Base-by-base conservation (phyloP, 1,140 invertebrate species). In the Himalopsyche phryganea region DNA sequence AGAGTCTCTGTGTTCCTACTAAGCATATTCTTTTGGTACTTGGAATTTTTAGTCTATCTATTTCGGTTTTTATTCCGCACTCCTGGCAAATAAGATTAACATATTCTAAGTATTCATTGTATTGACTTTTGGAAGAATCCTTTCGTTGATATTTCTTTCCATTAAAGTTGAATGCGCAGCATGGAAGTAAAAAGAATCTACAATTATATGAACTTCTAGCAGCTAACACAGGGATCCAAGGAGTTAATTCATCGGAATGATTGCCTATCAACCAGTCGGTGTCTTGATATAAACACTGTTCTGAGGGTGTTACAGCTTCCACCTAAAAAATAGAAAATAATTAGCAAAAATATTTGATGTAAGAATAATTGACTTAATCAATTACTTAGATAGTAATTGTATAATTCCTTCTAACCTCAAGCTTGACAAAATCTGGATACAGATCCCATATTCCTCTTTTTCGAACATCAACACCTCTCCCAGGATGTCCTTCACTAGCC, bases 201-300 rank as follows among this genome's bases (percentile, higher is more conserved):
- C 86, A 86, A 48, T 79, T 73, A 58, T 80, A 78, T 3, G 85
- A 82, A 72, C 82, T 84, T 55, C 82, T 83, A 0, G 90, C 84
- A 33, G 95, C 89, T 53, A 98, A 87, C 1, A 98, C 86, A 32
- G 96, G 95, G 65, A 99, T 88, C 96, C 96, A 99, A 5, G 96
- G 95, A 20, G 96, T 98, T 5, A 99, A 73, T 71, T 98, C 96
- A 81, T 98, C 97, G 36, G 94, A 96, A 79, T 99, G 97, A 81
- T 99, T 99, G 38, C 97, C 96, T 73, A 99, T 96, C 10, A 98
- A 74, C 94, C 95, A 98, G 71, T 97, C 91, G 36, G 76, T 81
- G n/a, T 87, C 80, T 17, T 87, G 84, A 69, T 89, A 93, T n/a
- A 85, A 68, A 45, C 80, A 78, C 33, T 83, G 72, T 57, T 84